A percentile compares a stretch with the other conserved stretches of the same genome.
phyloP scores from a whole-genome alignment of 2,797 vertebrate species.

The Poecilia velifera region DNA sequence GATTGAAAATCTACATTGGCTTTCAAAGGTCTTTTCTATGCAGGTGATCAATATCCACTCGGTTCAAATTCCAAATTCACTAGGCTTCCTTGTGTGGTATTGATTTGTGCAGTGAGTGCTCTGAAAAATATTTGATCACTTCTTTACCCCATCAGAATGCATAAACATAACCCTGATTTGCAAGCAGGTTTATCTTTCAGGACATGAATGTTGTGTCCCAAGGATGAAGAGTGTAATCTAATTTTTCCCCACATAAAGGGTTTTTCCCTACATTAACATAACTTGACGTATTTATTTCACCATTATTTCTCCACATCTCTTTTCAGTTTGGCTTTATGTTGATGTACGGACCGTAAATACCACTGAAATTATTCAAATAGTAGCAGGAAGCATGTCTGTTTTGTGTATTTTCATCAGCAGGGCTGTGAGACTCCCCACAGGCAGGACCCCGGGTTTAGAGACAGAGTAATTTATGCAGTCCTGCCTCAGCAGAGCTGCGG shows the following conservation, averaged over 20 bases:
- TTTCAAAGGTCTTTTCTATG: slow-evolving; percentile 69
- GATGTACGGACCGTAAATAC: slow-evolving; percentile 5
- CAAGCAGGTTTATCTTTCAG: slow-evolving; percentile 31
- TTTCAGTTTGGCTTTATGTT: slow-evolving; percentile 4
- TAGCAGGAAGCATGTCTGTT: slow-evolving; percentile 39
- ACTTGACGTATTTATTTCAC: background rate
- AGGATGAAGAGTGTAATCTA: background rate
- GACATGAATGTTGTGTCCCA: slow-evolving; percentile 11
- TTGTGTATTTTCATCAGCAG: slow-evolving; percentile 66
- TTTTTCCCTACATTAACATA: background rate
- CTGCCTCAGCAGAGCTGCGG: slow-evolving; percentile 57
- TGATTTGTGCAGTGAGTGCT: slow-evolving; percentile 75
- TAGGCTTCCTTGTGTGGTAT: slow-evolving; percentile 79
- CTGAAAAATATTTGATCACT: slow-evolving; percentile 75
- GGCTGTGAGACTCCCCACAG: slow-evolving; percentile 57
- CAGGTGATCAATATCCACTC: slow-evolving; percentile 78
- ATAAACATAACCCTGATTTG: slow-evolving; percentile 47
- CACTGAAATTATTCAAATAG: slow-evolving; percentile 28
- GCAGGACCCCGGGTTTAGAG: slow-evolving; percentile 61
- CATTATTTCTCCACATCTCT: background rate
- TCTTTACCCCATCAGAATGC: slow-evolving; percentile 47
- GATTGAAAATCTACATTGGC: slow-evolving; percentile 63
- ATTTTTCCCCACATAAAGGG: background rate
- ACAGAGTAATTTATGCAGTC: slow-evolving; percentile 70
- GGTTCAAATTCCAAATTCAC: slow-evolving; percentile 83